Conservation (phyloP, 2,797 vertebrate genomes). For the Poecilia velifera region DNA sequence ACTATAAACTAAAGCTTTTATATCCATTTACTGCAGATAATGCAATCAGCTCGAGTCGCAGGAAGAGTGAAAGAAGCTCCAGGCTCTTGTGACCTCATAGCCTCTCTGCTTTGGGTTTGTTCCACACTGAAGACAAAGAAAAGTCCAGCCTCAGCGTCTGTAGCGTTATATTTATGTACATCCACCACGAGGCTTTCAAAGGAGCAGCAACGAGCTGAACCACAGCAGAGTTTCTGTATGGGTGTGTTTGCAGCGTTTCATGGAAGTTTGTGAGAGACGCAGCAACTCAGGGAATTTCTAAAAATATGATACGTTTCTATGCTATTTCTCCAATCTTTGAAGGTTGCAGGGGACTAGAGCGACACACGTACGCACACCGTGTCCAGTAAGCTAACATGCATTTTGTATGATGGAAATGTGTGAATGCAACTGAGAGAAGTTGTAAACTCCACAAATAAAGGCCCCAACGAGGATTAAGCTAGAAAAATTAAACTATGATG, state of each 20-base stretch:
- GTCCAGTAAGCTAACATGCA: background rate
- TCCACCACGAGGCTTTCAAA: background rate
- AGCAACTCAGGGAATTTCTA: background rate
- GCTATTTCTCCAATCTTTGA: background rate
- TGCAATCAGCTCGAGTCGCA: slow-evolving; percentile 58
- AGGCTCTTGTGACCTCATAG: slow-evolving; percentile 58
- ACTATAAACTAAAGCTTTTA: slow-evolving; percentile 71
- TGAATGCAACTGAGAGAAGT: background rate
- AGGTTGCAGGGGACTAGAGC: background rate
- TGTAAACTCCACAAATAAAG: background rate
- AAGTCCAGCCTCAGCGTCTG: background rate
- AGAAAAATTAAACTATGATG: no score
- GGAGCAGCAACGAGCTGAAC: background rate
- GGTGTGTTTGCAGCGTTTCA: background rate
- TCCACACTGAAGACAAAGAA: slow-evolving; percentile 20
- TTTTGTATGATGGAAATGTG: background rate
- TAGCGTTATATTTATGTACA: background rate
- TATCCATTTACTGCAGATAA: slow-evolving; percentile 69
- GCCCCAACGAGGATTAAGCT: background rate
- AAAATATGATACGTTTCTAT: no score
- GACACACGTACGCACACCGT: background rate
- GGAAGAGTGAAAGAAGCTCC: slow-evolving; percentile 51
- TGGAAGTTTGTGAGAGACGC: background rate
- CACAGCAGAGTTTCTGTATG: background rate
- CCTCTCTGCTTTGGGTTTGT: slow-evolving; percentile 56